These are phyloP conservation scores for Scomberomorus guttatus DNA, from an alignment of 2,797 vertebrate genomes.

Conservation along the genomic window DNA sequence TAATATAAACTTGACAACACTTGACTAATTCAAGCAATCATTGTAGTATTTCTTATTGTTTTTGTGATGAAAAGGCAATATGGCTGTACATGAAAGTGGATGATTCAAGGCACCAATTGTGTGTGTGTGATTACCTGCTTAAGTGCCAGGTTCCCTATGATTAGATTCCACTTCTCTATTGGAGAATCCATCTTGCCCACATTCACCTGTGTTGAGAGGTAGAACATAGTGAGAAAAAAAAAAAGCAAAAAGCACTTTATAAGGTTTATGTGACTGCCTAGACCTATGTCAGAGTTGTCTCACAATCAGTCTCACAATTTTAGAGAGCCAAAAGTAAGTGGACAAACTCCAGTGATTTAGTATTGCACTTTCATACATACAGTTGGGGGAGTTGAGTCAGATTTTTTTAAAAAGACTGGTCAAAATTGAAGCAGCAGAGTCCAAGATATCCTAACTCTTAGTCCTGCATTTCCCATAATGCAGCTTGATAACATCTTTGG, in stretches of 20 bases:
- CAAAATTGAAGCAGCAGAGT: background rate
- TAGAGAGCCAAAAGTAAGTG: background rate
- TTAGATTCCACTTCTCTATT: conserved; percentile 98
- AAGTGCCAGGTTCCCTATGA: conserved; percentile 96
- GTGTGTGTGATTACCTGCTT: conserved; percentile 90
- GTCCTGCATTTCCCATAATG: no score
- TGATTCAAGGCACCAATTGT: background rate
- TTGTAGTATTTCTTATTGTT: background rate
- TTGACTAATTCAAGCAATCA: background rate
- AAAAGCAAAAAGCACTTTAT: background rate
- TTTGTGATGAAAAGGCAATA: background rate
- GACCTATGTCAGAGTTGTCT: background rate
- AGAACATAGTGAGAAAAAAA: background rate
- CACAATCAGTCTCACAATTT: background rate
- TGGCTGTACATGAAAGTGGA: background rate
- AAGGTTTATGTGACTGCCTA: background rate
- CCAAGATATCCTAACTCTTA: no score
- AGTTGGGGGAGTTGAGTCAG: no score
- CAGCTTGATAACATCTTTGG: background rate
- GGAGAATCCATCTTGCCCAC: conserved; percentile 99
- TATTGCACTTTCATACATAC: background rate
- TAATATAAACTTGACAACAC: background rate
- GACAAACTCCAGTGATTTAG: background rate
- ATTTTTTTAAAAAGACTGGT: background rate
- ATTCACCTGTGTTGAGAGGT: conserved; percentile 88